A percentile compares a stretch with the other conserved stretches of the same genome.
Conservation (phyloP, 2,888 invertebrate genomes). For the Mesorhabditis belari region DNA sequence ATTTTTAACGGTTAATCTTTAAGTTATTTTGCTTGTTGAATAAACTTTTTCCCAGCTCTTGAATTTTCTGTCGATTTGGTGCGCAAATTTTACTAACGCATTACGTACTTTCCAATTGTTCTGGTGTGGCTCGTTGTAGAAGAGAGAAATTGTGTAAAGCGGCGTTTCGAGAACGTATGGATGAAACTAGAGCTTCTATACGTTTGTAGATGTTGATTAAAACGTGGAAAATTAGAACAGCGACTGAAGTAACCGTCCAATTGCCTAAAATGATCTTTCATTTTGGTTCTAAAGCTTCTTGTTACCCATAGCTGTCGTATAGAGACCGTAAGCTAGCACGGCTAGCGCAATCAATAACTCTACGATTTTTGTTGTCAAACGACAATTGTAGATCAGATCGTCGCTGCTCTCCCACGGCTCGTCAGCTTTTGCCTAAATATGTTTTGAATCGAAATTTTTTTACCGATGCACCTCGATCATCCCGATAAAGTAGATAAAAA, state of each 20-base stretch:
- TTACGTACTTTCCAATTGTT: conserved; percentile 54
- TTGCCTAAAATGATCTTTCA: conserved; percentile 17
- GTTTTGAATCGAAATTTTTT: background rate
- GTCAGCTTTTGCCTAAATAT: conserved; percentile 34
- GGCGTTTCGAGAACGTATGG: conserved; percentile 56
- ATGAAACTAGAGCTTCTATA: conserved; percentile 57
- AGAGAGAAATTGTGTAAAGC: conserved; percentile 58
- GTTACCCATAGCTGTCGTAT: conserved; percentile 10
- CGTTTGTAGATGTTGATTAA: conserved; percentile 59
- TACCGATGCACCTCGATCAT: conserved; percentile 17
- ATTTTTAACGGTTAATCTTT: background rate
- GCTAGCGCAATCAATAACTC: conserved; percentile 60
- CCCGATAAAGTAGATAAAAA: conserved; percentile 57
- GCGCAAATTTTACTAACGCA: background rate
- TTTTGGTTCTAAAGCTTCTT: background rate
- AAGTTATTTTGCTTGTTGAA: background rate
- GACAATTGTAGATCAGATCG: conserved; percentile 58
- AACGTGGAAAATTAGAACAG: conserved; percentile 58
- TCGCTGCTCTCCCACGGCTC: conserved; percentile 59
- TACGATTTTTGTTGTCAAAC: conserved; percentile 56
- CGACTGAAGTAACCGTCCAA: conserved; percentile 29
- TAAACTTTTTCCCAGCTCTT: background rate
- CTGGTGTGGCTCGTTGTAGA: conserved; percentile 55
- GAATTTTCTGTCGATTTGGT: background rate
- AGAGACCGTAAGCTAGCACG: conserved; percentile 58